Percentiles rank a stretch among this genome's conserved stretches.
Conservation (phyloP, 2,113 vertebrate genomes). For the Mormyrus iriodes region DNA sequence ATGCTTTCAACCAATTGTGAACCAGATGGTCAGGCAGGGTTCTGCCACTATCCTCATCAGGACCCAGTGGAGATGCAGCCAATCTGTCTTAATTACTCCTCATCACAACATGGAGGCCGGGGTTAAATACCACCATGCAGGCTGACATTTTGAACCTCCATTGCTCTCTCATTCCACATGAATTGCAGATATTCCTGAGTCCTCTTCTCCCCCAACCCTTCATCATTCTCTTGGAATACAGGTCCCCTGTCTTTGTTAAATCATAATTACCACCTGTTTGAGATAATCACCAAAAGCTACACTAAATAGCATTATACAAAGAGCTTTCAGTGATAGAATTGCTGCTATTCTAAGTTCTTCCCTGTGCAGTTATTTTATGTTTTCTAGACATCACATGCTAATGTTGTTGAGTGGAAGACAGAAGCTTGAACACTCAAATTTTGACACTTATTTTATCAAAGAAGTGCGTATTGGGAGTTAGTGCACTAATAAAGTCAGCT, state of each 20-base stretch:
- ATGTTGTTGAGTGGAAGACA: neutral
- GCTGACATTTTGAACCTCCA: constrained; percentile 9
- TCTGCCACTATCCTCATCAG: neutral
- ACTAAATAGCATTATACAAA: neutral
- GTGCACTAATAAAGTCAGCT: neutral
- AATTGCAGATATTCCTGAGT: constrained; percentile 16
- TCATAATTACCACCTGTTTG: constrained; percentile 45
- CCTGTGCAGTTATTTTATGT: constrained; percentile 11
- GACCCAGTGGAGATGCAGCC: neutral
- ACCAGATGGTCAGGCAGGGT: neutral
- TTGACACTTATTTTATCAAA: neutral
- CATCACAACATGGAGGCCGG: neutral
- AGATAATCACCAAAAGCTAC: neutral
- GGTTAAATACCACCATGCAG: constrained; percentile 2
- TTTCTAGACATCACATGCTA: constrained; percentile 11
- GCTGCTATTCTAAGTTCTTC: constrained; percentile 23
- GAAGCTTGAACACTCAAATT: neutral
- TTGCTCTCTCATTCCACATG: neutral
- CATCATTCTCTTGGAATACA: neutral
- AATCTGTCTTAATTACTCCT: constrained; percentile 23
- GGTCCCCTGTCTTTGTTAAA: neutral
- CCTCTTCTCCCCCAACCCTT: neutral
- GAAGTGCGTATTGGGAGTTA: neutral
- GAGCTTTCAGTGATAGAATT: constrained; percentile 18
- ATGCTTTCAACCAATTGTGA: neutral